Evolutionary conservation across 1,140 invertebrate genomes (phyloP).

Genomic region (Sarcophaga peregrina): DNA sequence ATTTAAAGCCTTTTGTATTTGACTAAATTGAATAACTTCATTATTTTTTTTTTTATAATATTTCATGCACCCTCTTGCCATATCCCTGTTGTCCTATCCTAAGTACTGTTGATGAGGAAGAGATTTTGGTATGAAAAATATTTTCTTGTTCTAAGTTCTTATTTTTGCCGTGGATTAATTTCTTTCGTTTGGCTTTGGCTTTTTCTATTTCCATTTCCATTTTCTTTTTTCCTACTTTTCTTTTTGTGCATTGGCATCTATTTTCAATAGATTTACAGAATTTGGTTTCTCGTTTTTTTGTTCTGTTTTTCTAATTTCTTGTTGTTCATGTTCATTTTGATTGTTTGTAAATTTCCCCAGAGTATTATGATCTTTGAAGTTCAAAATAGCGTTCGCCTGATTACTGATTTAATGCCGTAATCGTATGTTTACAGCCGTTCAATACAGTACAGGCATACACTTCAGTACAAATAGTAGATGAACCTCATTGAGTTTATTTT

Average conservation of each 20-base stretch:
- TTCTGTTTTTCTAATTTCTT: no score
- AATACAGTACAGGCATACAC: no score
- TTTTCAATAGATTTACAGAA: not conserved
- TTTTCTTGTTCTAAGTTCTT: not conserved
- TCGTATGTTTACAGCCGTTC: conserved; percentile 39
- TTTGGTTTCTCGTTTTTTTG: no score
- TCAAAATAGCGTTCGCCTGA: conserved; percentile 38
- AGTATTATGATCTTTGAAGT: conserved; percentile 41
- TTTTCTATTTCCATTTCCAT: no score
- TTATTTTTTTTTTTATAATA: no score
- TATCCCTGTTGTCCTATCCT: no score
- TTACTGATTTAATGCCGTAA: conserved; percentile 41
- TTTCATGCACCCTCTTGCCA: no score
- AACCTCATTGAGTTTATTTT: not conserved
- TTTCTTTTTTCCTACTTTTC: no score
- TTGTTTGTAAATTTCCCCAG: conserved; percentile 41
- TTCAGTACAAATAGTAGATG: not conserved
- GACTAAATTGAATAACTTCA: no score
- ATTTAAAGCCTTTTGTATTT: no score
- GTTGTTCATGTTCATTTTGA: conserved; percentile 27
- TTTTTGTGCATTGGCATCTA: not conserved
- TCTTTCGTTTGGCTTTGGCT: not conserved
- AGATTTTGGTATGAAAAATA: not conserved
- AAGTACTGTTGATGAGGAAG: not conserved
- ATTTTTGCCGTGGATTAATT: not conserved